These are phyloP conservation scores for Micromussa lordhowensis DNA, from an alignment of 92 coral and sea anemone species.

Conservation along the genomic window DNA sequence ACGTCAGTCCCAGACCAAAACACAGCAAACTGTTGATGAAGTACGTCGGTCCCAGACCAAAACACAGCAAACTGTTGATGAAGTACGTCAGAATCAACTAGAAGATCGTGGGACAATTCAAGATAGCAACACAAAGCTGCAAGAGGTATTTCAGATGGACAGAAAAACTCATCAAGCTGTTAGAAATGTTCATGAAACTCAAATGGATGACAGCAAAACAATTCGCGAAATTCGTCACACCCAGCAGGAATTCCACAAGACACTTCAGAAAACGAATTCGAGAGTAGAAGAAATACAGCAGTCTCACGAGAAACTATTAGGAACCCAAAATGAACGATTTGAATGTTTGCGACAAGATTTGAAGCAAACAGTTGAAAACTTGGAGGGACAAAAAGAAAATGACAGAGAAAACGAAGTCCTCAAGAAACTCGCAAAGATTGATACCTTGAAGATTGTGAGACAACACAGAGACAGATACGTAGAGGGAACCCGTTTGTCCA, in stretches of 20 bases:
- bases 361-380: neutral
- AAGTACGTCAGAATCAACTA: neutral
- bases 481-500: constrained; percentile 49
- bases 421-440: neutral
- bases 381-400: neutral
- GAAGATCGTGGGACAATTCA: neutral
- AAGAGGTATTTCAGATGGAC: neutral
- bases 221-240: neutral
- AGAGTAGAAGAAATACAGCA: too few species aligned
- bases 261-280: neutral
- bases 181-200: neutral
- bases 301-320: neutral
- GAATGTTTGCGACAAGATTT: neutral
- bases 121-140: too few species aligned
- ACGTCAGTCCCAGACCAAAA: neutral
- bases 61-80: neutral
- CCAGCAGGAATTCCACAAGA: neutral
- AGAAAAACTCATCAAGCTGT: neutral
- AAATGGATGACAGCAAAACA: neutral
- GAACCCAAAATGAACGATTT: neutral
- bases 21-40: neutral
- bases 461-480: neutral
- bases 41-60: neutral
- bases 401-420: neutral
- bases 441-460: neutral